Conservation (phyloP, 37 sponge, comb jelly and placozoan genomes). For the Ephydatia muelleri region DNA sequence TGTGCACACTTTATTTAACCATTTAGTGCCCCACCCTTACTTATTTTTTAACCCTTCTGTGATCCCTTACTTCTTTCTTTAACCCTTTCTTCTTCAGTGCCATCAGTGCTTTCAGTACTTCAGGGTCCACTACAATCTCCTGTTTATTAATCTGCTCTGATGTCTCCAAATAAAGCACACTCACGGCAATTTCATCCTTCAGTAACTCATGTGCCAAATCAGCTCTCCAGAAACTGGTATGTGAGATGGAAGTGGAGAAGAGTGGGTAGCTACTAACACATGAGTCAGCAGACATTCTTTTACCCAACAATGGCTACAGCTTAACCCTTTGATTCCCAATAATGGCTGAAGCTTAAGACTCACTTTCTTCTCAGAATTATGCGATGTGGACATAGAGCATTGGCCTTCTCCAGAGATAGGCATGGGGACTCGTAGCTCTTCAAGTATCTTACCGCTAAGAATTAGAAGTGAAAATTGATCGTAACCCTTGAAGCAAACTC, state of each 20-base stretch:
- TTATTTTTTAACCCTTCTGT: neutral
- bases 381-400: constrained; percentile 4
- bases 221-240: constrained; percentile 48
- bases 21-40: neutral
- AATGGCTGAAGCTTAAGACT: neutral
- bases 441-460: constrained; percentile 29
- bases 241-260: neutral
- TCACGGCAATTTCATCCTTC: constrained; percentile 22
- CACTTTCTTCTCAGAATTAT: constrained; percentile 43
- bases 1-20: too few relatives aligned
- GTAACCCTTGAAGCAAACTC: too few relatives aligned
- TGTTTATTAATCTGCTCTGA: neutral
- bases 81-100: constrained; percentile 31
- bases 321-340: neutral
- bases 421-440: constrained; percentile 44
- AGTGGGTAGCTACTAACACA: too few relatives aligned
- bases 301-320: neutral
- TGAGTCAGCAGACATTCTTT: too few relatives aligned
- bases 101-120: neutral
- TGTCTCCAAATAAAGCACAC: constrained; percentile 55
- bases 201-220: constrained; percentile 13
- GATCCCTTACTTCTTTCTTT: constrained; percentile 55
- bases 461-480: neutral
- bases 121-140: constrained; percentile 1
- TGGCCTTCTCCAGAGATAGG: constrained; percentile 26